Evolutionary conservation across 37 sponge, comb jelly and placozoan species (phyloP).

Genomic region (Cladorhizidae sp.): DNA sequence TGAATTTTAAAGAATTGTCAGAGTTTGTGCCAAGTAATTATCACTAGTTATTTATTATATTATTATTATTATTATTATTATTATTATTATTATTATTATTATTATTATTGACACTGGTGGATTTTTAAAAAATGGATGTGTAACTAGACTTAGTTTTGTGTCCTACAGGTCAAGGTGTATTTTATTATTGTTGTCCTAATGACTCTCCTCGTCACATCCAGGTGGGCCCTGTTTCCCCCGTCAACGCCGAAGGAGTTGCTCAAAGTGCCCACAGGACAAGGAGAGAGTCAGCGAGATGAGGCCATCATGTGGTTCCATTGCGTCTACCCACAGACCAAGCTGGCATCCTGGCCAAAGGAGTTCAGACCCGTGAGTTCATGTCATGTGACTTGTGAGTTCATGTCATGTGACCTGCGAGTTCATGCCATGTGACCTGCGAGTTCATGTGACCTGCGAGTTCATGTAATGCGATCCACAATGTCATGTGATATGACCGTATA

Average conservation of each 20-base stretch:
- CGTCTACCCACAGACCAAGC: constrained; percentile 87
- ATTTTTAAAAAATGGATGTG: too few relatives aligned
- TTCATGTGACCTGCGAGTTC: constrained; percentile 49
- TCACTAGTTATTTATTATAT: too few relatives aligned
- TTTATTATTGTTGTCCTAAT: too few relatives aligned
- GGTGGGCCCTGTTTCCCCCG: constrained; percentile 98
- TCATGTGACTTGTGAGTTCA: constrained; percentile 48
- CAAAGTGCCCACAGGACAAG: constrained; percentile 52
- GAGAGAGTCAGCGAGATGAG: constrained; percentile 77
- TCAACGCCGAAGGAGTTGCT: constrained; percentile 61
- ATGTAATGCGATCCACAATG: constrained; percentile 41
- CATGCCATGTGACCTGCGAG: constrained; percentile 42
- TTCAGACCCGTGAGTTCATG: constrained; percentile 76
- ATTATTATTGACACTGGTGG: too few relatives aligned
- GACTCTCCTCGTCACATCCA: constrained; percentile 12
- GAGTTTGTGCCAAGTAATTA: too few relatives aligned
- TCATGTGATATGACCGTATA: too few relatives aligned
- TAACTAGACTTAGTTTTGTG: too few relatives aligned
- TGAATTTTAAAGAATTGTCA: too few relatives aligned
- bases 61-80: too few relatives aligned
- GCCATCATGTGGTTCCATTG: constrained; percentile 92
- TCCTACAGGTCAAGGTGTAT: too few relatives aligned
- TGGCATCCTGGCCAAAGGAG: constrained; percentile 87
- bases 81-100: too few relatives aligned
- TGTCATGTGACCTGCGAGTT: constrained; percentile 45